phyloP scores from a whole-genome alignment of 2,888 invertebrate species.

The Erynnis tages region DNA sequence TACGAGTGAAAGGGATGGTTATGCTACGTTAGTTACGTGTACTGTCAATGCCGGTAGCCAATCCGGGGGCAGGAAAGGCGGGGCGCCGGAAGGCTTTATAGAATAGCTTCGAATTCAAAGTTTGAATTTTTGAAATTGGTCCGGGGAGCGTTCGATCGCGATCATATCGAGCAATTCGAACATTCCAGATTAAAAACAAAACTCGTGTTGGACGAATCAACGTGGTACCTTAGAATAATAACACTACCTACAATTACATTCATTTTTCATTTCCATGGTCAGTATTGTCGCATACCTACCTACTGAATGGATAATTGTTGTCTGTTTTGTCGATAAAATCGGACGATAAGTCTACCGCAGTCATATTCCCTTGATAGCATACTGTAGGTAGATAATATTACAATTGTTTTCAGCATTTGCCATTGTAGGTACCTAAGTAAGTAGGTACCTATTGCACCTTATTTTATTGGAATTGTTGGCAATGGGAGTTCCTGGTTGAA shows the following conservation, averaged over 20 bases:
- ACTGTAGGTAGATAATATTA: not conserved
- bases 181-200: conserved; percentile 13
- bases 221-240: not conserved
- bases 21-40: conserved; percentile 48
- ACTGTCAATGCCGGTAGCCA: conserved; percentile 62
- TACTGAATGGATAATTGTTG: not conserved
- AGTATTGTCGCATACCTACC: not conserved
- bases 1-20: conserved; percentile 52
- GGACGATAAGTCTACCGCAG: not conserved
- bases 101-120: conserved; percentile 39
- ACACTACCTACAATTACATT: too few relatives aligned
- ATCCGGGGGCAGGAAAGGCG: conserved; percentile 66
- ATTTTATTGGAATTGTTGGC: too few relatives aligned
- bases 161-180: conserved; percentile 17
- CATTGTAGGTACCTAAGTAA: too few relatives aligned
- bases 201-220: conserved; percentile 11
- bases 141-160: conserved; percentile 20
- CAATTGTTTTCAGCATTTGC: too few relatives aligned
- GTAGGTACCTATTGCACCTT: too few relatives aligned
- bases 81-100: conserved; percentile 39
- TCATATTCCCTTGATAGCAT: not conserved
- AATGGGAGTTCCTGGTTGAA: too few relatives aligned
- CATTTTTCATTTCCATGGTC: too few relatives aligned
- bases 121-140: conserved; percentile 60
- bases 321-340: conserved; percentile 4